Evolutionary conservation across 2,113 vertebrate genomes (phyloP), one percentile per base, ranked within the genome.

Genomic region (Catharus fuscescens): DNA sequence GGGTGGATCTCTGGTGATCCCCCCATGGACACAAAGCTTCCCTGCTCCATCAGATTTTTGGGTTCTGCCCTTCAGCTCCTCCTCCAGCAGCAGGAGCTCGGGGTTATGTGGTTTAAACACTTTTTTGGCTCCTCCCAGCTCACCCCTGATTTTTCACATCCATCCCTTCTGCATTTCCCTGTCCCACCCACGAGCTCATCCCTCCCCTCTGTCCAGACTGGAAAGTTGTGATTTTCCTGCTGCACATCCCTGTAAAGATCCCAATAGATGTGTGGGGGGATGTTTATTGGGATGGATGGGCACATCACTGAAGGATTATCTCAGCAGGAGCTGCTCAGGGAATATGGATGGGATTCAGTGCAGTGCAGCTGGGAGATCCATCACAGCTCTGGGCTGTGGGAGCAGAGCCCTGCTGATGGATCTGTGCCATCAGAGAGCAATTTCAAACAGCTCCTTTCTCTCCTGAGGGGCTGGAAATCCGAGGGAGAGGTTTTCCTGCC

Each of bases 211-310:
- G 77, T 45, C 62, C 24, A 10, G 70, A 56, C 56, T 66, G 83
- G 80, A 17, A 89, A 84, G 34, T 3, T n/a, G 17, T 8, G 48
- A 34, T 93, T 93, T 79, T 40, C 91, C 86, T 85, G 79, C 31
- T 18, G 47, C 44, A 61, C 8, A 66, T 52, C 73, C 72, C 77
- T 72, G 67, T 56, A 62, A 78, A 59, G 88, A 74, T 71, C 64
- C 81, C 81, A 54, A 80, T 34, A 90, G 91, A 80, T 71, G 70
- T 93, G 92, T 74, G 44, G 88, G 47, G 31, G 21, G 70, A 52
- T 38, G 80, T 86, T 95, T 87, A 95, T 92, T 72, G 93, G 79
- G 82, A 83, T 73, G 82, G 94, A 96, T 90, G 69, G 87, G 72
- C 90, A 42, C 85, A 88, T 52, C 81, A 84, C 78, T 83, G 87